phyloP scores from a whole-genome alignment of 2,113 vertebrate species.

The Anolis sagrei region DNA sequence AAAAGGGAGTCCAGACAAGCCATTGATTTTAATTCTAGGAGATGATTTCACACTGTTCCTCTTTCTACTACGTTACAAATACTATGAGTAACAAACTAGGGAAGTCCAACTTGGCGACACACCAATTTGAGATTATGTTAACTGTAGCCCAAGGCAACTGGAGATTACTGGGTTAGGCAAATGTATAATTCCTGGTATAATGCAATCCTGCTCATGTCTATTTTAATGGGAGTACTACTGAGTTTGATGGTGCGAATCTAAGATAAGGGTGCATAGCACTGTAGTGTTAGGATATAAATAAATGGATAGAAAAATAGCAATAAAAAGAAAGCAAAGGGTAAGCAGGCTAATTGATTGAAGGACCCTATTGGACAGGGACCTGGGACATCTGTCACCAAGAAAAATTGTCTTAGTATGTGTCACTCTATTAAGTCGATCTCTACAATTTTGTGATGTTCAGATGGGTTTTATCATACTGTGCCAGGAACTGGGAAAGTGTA shows the following conservation, averaged over 20 bases:
- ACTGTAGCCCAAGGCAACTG: background rate
- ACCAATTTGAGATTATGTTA: background rate
- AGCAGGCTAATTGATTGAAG: background rate
- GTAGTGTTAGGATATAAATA: background rate
- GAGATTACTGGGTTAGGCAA: background rate
- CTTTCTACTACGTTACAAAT: background rate
- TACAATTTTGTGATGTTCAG: no score
- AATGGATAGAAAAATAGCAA: background rate
- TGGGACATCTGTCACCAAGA: no score
- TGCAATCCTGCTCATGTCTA: background rate
- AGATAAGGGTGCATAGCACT: background rate
- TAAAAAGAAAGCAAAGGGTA: background rate
- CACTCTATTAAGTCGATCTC: no score
- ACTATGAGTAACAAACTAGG: background rate
- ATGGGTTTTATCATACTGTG: no score
- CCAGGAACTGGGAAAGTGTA: no score
- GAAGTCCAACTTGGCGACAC: background rate
- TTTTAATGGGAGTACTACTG: background rate
- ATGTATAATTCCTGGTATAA: no score
- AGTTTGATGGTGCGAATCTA: background rate
- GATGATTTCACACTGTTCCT: no score
- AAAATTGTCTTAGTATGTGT: no score
- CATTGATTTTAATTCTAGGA: no score
- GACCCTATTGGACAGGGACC: background rate
- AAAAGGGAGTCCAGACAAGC: no score